Base-by-base conservation (phyloP, 1,140 invertebrate species). In the Drosophila trapezifrons region DNA sequence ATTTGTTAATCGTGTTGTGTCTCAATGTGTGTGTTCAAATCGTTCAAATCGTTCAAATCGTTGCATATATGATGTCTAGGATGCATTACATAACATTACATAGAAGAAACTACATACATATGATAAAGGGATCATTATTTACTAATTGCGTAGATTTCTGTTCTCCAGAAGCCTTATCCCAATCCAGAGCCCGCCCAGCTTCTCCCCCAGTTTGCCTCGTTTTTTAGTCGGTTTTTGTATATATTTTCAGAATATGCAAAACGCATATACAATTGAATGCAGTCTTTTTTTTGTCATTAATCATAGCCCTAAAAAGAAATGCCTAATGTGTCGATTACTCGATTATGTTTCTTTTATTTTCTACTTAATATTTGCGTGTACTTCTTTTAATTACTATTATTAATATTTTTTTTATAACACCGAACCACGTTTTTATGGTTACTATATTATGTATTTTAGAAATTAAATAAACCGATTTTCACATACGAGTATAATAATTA, bases 1-100 rank as follows among this genome's bases (percentile, higher is more conserved):
- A 80, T 80, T 52, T 76, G 78, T 80, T 80, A 80, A 76, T 45
- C 59, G 55, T 80, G 64, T 79, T 80, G 64, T 79, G 69, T 78
- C 49, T 70, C 65, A 56, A 52, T 52, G 45, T 70, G 66, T 72
- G 75, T 79, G 70, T 62, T 72, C 54, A 71, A 52, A 72, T 72
- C 63, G 67, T 66, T 66, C 63, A 58, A 66, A 29, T 66, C 54
- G 64, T 71, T 71, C 63, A 71, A 65, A 69, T 78, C 67, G 76
- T 78, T 78, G 54, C 66, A 65, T 78, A 78, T 59, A 67, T 69
- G 62, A 79, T 63, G 60, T 40, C 57, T 79, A 71, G 38, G 49
- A 76, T 69, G 49, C 52, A 55, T 55, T 38, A 74, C 38, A 60
- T 75, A 51, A 35, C 62, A 77, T 55, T 37, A 42, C 27, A 55